These are phyloP conservation scores for Pollenia griseotomentosa DNA, from an alignment of 2,888 invertebrate species.

Conservation along the genomic window DNA sequence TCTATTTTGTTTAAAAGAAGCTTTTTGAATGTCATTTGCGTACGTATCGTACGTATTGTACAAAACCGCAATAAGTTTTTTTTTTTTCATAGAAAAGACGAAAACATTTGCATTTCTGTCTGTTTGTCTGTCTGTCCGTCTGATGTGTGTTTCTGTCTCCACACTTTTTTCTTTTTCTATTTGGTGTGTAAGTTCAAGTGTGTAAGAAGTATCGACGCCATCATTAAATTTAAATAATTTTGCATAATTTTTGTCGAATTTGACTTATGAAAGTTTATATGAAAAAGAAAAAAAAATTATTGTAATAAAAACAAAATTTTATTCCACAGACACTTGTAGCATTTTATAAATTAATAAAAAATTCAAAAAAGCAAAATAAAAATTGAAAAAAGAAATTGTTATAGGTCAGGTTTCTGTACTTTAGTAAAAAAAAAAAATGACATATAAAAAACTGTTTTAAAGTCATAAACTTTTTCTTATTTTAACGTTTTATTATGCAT, in stretches of 20 bases:
- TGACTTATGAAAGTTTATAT: conserved; percentile 79
- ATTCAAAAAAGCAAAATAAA: conserved; percentile 34
- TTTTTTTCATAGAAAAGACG: conserved; percentile 52
- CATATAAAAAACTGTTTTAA: conserved; percentile 46
- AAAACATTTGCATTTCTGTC: conserved; percentile 57
- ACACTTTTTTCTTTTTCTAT: background rate
- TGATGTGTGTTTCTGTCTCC: conserved; percentile 11
- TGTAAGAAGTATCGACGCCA: conserved; percentile 71
- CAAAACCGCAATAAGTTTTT: conserved; percentile 29
- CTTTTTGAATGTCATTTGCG: background rate
- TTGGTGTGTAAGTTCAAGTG: conserved; percentile 22
- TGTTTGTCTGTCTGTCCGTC: conserved; percentile 1
- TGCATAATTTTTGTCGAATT: conserved; percentile 81
- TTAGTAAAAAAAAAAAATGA: background rate
- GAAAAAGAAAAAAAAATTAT: background rate
- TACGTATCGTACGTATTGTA: background rate
- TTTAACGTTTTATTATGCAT: conserved; percentile 7
- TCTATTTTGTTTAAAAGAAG: background rate
- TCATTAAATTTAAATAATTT: conserved; percentile 82
- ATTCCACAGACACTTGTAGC: conserved; percentile 77
- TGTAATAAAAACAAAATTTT: background rate
- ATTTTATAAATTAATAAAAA: conserved; percentile 58
- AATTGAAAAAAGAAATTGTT: conserved; percentile 75
- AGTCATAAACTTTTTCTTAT: conserved; percentile 46
- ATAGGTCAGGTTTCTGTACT: conserved; percentile 79